phyloP scores from a whole-genome alignment of 2,888 invertebrate genomes.

The Orchesellides sinensis region DNA sequence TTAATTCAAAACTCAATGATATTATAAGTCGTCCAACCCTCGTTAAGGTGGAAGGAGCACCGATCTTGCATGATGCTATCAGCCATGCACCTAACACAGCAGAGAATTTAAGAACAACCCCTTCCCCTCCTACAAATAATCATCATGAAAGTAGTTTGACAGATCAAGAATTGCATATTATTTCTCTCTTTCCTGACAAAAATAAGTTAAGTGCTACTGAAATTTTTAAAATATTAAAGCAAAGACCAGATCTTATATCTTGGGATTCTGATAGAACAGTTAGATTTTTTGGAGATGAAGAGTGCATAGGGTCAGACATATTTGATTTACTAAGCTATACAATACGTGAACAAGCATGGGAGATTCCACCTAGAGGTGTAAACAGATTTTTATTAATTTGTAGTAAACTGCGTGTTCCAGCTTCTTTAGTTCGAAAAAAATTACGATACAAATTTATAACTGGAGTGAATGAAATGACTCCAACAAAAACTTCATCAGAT shows the following conservation, averaged over 20 bases:
- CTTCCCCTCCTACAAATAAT: too few species aligned
- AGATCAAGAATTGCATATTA: too few species aligned
- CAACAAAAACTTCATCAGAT: background rate
- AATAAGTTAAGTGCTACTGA: too few species aligned
- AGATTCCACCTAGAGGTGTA: constrained; percentile 17
- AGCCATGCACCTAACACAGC: too few species aligned
- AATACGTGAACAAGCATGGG: constrained; percentile 20
- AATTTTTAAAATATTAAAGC: too few species aligned
- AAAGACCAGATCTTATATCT: constrained; percentile 29
- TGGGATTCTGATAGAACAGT: constrained; percentile 38
- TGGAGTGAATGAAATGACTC: background rate
- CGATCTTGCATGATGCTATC: background rate
- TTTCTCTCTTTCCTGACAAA: constrained; percentile 1
- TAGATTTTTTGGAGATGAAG: constrained; percentile 35
- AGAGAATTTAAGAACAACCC: too few species aligned
- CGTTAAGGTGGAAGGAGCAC: too few species aligned
- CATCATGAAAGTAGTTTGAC: too few species aligned
- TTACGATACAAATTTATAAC: background rate
- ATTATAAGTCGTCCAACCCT: too few species aligned
- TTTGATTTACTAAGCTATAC: constrained; percentile 36
- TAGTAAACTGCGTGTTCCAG: constrained; percentile 24
- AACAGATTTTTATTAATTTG: constrained; percentile 51
- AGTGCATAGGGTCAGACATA: constrained; percentile 18
- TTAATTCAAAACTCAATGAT: background rate
- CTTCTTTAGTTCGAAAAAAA: background rate